These are phyloP conservation scores for Aspidapion aeneum DNA, from an alignment of 2,888 invertebrate genomes.

Conservation along the genomic window DNA sequence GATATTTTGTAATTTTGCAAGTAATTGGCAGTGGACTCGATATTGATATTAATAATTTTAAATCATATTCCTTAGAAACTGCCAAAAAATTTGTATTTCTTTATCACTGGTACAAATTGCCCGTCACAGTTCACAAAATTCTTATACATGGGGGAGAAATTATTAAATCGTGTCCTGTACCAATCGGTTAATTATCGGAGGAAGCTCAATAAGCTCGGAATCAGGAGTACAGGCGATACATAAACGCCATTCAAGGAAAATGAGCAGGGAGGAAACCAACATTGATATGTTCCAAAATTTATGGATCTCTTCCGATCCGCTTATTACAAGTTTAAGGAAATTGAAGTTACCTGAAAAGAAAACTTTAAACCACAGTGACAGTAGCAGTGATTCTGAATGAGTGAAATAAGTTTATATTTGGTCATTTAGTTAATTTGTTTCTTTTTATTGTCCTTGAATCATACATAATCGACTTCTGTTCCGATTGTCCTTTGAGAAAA, in stretches of 20 bases:
- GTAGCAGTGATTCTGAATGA: background rate
- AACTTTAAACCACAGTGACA: background rate
- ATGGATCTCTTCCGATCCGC: constrained; percentile 4
- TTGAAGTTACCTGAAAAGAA: background rate
- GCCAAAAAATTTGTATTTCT: constrained; percentile 1
- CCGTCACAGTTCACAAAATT: constrained; percentile 8
- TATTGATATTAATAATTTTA: constrained; percentile 4
- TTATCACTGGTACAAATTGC: constrained; percentile 10
- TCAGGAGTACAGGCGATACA: constrained; percentile 6
- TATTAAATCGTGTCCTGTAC: constrained; percentile 3
- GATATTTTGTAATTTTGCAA: constrained; percentile 5
- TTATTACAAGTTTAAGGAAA: background rate
- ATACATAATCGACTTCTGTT: no score
- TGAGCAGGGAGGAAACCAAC: constrained; percentile 1
- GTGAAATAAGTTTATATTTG: no score
- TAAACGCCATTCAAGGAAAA: constrained; percentile 5
- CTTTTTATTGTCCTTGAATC: no score
- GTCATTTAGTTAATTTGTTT: no score
- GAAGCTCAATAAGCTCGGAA: constrained; percentile 9
- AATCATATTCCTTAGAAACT: constrained; percentile 6
- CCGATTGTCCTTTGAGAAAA: no score
- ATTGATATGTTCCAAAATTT: constrained; percentile 7
- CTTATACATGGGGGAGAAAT: constrained; percentile 6
- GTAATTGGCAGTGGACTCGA: constrained; percentile 1
- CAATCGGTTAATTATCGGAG: constrained; percentile 9